phyloP scores from a whole-genome alignment of 2,113 vertebrate genomes.

The Gobiocypris rarus region DNA sequence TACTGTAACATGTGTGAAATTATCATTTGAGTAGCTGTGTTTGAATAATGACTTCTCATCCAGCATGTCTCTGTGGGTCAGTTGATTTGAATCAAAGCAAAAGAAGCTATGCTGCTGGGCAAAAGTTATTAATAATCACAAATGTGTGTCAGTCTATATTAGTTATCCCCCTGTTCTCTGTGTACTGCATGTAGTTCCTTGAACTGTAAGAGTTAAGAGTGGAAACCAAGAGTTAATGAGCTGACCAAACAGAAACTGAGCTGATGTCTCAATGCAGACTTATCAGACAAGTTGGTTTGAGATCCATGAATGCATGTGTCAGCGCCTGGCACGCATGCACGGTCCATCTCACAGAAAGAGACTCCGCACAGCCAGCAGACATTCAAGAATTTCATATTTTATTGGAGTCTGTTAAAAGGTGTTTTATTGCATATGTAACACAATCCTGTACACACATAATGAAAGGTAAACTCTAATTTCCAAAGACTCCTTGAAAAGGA shows the following conservation, averaged over 20 bases:
- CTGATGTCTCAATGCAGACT: not conserved
- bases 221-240: not conserved
- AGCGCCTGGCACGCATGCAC: conserved; percentile 28
- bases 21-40: too few relatives aligned
- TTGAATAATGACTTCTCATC: too few relatives aligned
- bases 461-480: conserved; percentile 65
- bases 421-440: conserved; percentile 70
- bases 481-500: conserved; percentile 50
- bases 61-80: too few relatives aligned
- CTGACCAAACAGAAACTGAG: not conserved
- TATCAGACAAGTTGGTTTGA: not conserved
- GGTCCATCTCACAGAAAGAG: too few relatives aligned
- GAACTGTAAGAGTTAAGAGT: too few relatives aligned
- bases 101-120: too few relatives aligned
- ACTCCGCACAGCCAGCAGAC: too few relatives aligned
- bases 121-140: too few relatives aligned
- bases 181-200: not conserved
- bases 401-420: conserved; percentile 59
- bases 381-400: conserved; percentile 66
- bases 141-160: too few relatives aligned
- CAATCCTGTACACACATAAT: conserved; percentile 65
- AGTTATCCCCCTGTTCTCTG: not conserved
- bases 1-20: too few relatives aligned
- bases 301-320: conserved; percentile 14
- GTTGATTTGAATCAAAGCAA: too few relatives aligned